A percentile compares a stretch with the other conserved stretches of the same genome.
phyloP scores from a whole-genome alignment of 2,113 vertebrate species.

The Paradisaea rubra region DNA sequence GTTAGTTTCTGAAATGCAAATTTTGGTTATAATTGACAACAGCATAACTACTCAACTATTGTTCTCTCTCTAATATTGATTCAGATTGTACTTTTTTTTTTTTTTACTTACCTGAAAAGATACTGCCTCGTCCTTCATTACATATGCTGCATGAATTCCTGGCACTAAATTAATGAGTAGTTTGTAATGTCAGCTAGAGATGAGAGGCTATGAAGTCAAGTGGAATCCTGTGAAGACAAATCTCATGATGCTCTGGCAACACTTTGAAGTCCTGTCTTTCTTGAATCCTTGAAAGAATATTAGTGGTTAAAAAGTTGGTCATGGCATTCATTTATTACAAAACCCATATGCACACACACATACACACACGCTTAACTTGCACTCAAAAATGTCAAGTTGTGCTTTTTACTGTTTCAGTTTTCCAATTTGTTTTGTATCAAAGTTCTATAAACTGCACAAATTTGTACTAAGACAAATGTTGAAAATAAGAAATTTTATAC shows the following conservation, averaged over 20 bases:
- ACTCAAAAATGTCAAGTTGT: not conserved
- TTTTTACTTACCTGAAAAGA: not conserved
- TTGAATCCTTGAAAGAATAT: not conserved
- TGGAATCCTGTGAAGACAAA: not conserved
- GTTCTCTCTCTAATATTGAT: not conserved
- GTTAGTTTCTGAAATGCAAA: not conserved
- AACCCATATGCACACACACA: not conserved
- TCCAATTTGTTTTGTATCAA: not conserved
- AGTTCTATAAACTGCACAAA: not conserved
- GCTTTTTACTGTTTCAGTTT: not conserved
- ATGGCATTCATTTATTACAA: not conserved
- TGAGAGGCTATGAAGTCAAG: not conserved
- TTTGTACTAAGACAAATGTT: not conserved
- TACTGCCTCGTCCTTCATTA: not conserved
- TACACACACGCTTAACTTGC: fast-evolving
- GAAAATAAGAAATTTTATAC: not conserved
- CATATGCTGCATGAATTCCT: not conserved
- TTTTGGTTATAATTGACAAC: not conserved
- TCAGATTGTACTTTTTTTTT: not conserved
- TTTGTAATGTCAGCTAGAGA: not conserved
- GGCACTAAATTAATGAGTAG: not conserved
- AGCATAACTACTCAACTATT: not conserved
- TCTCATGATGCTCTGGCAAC: not conserved
- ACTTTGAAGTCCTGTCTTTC: not conserved
- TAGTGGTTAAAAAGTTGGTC: not conserved